These are phyloP conservation scores for Pachyseris speciosa DNA, from an alignment of 64 coral and sea anemone species.

Conservation along the genomic window DNA sequence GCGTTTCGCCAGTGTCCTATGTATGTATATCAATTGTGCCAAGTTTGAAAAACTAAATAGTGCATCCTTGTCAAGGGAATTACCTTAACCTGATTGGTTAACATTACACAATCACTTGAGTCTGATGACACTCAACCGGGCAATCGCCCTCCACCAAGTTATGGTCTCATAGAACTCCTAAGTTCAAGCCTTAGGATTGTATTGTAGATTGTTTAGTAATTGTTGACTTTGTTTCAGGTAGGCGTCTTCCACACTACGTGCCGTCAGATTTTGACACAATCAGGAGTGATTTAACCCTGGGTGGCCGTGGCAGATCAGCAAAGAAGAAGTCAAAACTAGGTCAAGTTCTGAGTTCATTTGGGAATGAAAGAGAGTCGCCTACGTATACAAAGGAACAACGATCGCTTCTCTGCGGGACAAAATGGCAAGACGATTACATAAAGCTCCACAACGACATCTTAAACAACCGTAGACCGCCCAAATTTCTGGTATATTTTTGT, in stretches of 20 bases:
- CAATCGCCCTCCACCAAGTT: too few relatives aligned
- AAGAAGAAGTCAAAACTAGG: background rate
- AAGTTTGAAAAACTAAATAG: too few relatives aligned
- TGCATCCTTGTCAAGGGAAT: too few relatives aligned
- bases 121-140: too few relatives aligned
- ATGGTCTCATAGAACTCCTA: too few relatives aligned
- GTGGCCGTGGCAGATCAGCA: background rate
- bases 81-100: too few relatives aligned
- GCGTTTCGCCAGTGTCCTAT: too few relatives aligned
- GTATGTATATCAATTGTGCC: too few relatives aligned
- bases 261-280: background rate
- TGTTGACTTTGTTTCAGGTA: background rate
- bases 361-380: background rate
- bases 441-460: conserved; percentile 51
- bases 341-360: background rate
- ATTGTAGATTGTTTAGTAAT: background rate
- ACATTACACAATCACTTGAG: too few relatives aligned
- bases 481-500: conserved; percentile 63
- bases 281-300: background rate
- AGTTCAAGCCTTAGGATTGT: too few relatives aligned
- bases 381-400: background rate
- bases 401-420: conserved; percentile 26
- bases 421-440: conserved; percentile 46
- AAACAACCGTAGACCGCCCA: background rate
- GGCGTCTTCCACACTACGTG: conserved; percentile 15